phyloP scores from a whole-genome alignment of 2,113 vertebrate species.

The Sander lucioperca region DNA sequence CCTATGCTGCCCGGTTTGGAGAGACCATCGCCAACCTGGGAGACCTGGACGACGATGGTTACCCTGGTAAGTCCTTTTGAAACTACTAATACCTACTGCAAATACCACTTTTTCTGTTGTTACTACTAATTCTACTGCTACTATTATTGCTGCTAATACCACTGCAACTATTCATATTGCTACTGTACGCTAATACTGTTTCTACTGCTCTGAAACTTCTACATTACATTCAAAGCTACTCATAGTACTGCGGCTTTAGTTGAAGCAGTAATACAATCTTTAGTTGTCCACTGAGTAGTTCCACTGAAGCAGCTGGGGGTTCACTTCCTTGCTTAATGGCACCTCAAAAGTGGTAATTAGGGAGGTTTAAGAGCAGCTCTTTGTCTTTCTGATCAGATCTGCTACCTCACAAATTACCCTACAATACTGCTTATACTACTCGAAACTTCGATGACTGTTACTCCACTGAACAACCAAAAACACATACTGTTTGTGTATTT shows the following conservation, averaged over 20 bases:
- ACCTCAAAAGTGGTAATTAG: constrained; percentile 7
- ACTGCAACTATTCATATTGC: neutral
- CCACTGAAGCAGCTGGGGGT: constrained; percentile 9
- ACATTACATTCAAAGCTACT: neutral
- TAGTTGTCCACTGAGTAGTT: constrained; percentile 5
- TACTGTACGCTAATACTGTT: neutral
- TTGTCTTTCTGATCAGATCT: neutral
- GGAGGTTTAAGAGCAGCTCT: neutral
- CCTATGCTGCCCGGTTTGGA: constrained; percentile 93
- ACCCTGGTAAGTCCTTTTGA: constrained; percentile 85
- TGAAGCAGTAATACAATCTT: neutral
- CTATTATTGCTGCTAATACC: neutral
- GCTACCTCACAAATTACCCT: neutral
- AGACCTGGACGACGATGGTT: constrained; percentile 96
- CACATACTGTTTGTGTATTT: neutral
- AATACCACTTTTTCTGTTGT: too few species aligned
- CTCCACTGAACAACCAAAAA: neutral
- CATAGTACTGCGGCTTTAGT: neutral
- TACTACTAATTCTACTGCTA: neutral
- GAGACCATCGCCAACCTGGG: constrained; percentile 92
- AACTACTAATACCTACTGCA: too few species aligned
- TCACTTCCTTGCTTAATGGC: constrained; percentile 24
- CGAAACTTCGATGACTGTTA: neutral
- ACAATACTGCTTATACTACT: neutral
- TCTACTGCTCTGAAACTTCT: neutral